Percentiles rank a stretch among this genome's conserved stretches.
phyloP scores from a whole-genome alignment of 2,113 vertebrate genomes.

The Peromyscus californicus region DNA sequence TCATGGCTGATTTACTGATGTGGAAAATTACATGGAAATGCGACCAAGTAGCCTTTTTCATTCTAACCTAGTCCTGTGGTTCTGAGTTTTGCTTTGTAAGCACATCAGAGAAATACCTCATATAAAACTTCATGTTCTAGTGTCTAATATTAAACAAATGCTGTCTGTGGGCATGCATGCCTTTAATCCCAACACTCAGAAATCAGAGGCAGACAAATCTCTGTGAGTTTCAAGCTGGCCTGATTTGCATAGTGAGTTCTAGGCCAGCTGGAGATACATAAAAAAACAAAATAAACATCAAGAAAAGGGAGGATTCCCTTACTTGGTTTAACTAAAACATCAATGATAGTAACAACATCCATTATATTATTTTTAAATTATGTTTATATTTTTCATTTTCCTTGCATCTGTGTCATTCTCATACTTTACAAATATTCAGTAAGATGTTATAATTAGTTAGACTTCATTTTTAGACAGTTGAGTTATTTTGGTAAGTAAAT shows the following conservation, averaged over 20 bases:
- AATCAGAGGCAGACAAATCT: not conserved
- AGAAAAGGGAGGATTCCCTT: not conserved
- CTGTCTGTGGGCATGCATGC: not conserved
- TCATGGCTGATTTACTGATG: conserved; percentile 63
- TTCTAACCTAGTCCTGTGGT: conserved; percentile 25
- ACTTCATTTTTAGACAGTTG: conserved; percentile 54
- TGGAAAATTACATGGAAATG: conserved; percentile 66
- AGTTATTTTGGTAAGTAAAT: conserved; percentile 51
- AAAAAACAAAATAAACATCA: not conserved
- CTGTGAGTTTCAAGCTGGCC: not conserved
- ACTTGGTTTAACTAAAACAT: not conserved
- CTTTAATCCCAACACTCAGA: not conserved
- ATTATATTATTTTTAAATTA: conserved; percentile 53
- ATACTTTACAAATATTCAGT: conserved; percentile 27
- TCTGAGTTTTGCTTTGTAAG: not conserved
- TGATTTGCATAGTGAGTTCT: not conserved
- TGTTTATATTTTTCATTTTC: conserved; percentile 49
- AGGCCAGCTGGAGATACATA: not conserved
- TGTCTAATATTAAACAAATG: conserved; percentile 47
- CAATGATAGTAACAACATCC: conserved; percentile 25
- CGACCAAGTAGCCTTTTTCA: conserved; percentile 38
- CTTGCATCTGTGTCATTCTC: not conserved
- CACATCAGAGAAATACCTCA: conserved; percentile 5
- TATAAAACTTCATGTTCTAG: not conserved
- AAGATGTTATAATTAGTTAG: conserved; percentile 19